phyloP scores from a whole-genome alignment of 2,113 vertebrate genomes.

The Sminthopsis crassicaudata region DNA sequence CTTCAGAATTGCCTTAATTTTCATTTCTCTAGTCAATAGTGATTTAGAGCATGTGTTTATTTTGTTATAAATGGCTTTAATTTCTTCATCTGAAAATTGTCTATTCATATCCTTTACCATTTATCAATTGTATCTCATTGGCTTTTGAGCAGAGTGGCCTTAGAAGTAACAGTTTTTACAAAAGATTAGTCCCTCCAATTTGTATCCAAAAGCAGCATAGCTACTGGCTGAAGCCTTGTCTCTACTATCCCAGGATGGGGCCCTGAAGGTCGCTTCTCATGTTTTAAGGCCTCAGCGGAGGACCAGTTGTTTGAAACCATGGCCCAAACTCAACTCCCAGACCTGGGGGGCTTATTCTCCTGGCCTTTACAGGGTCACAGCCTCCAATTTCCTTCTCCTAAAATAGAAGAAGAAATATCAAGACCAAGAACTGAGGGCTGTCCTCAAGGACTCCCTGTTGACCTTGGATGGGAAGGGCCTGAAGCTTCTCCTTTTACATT shows the following conservation, averaged over 20 bases:
- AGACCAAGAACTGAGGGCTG: neutral
- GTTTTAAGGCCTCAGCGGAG: neutral
- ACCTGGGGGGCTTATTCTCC: neutral
- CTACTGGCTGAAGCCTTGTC: neutral
- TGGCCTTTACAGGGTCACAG: neutral
- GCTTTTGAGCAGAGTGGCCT: neutral
- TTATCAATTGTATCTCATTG: neutral
- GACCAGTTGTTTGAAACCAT: neutral
- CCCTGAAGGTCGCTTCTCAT: neutral
- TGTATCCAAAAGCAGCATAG: neutral
- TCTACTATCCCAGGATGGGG: neutral
- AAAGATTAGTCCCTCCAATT: neutral
- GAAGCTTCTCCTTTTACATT: neutral
- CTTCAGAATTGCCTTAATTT: no score
- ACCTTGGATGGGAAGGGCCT: neutral
- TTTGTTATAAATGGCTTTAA: no score
- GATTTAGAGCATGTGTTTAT: no score
- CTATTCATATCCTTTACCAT: no score
- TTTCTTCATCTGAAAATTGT: no score
- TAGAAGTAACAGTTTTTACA: neutral
- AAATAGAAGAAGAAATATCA: neutral
- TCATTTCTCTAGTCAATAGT: no score
- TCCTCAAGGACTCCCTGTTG: neutral
- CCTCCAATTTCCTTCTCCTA: neutral
- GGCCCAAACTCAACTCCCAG: neutral